Evolutionary conservation across 2,797 vertebrate species (phyloP), one percentile per base, ranked within the genome.

Genomic region (Periophthalmus magnuspinnatus): DNA sequence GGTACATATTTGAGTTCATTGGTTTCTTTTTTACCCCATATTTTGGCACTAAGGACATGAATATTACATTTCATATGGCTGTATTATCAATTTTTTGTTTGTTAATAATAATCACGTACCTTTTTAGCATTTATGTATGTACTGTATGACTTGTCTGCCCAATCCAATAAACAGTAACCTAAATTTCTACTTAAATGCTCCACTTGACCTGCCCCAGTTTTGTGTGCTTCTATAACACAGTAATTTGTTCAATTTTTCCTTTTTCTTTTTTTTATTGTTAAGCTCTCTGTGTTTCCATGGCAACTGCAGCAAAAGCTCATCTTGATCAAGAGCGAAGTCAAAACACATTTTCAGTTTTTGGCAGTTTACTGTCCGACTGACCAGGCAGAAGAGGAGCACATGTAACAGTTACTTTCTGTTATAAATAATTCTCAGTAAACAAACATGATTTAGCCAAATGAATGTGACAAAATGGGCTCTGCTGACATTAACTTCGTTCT

Each of bases 241-340:
- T 70, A 13, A 38, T 52, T 67, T 76, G 72, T 56, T 74, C 69
- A 21, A 36, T 34, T 60, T 22, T 10, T 5, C 22, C 50, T 17
- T 16, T 50, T 50, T 50, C 17, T 50, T 19, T 65, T 50, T 10
- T 65, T 38, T 16, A 11, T 55, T 22, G 16, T 14, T 45, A 45
- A 65, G 28, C 33, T 61, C 22, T 62, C 67, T 60, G 65, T 57
- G 82, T 86, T 79, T 66, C 81, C 66, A 83, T 75, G 68, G 72
- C 67, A 84, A 87, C 77, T 69, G 79, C 72, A 65, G 47, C 79
- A 68, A 10, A 28, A 56, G 62, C 50, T 77, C 58, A 72, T 65
- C 67, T 70, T 79, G 52, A 63, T n/a, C 4, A 19, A 63, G 77
- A 48, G 2, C 41, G 38, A 17, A 45, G 55, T 24, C 41, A 47